Conservation (phyloP, 2,113 vertebrate species). For the Ictalurus punctatus region DNA sequence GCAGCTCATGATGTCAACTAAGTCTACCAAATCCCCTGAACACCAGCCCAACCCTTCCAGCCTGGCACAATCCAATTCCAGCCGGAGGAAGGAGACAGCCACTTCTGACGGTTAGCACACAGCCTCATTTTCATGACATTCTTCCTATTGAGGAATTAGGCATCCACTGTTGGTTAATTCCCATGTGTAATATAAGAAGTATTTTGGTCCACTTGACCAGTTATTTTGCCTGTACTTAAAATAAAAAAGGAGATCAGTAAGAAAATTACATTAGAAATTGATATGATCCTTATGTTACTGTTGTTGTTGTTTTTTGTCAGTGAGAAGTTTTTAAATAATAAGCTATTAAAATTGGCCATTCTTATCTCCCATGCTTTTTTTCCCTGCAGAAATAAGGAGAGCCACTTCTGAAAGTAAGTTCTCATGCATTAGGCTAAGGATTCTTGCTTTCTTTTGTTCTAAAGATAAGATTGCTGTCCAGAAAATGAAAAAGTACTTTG, state of each 20-base stretch:
- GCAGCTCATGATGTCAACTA: constrained; percentile 95
- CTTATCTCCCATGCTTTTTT: constrained; percentile 34
- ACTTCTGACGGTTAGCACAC: constrained; percentile 85
- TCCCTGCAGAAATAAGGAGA: constrained; percentile 54
- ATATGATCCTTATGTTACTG: neutral
- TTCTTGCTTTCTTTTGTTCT: constrained; percentile 18
- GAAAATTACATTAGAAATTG: neutral
- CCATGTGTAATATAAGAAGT: neutral
- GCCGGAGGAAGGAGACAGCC: constrained; percentile 89
- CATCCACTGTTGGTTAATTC: neutral
- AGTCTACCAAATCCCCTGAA: constrained; percentile 93
- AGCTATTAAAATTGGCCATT: neutral
- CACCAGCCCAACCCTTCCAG: constrained; percentile 89
- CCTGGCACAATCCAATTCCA: constrained; percentile 86
- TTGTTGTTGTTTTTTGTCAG: neutral
- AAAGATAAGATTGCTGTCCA: constrained; percentile 47
- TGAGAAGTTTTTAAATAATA: neutral
- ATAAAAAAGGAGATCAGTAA: neutral
- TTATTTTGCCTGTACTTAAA: neutral
- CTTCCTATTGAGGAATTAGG: neutral
- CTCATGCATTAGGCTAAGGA: constrained; percentile 11
- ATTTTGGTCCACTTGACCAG: neutral
- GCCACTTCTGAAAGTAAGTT: constrained; percentile 57
- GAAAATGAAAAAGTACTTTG: neutral
- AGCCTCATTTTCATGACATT: neutral